A percentile compares a stretch with the other conserved stretches of the same genome.
Conservation (phyloP, 2,113 vertebrate species). For the Grantiella picta region DNA sequence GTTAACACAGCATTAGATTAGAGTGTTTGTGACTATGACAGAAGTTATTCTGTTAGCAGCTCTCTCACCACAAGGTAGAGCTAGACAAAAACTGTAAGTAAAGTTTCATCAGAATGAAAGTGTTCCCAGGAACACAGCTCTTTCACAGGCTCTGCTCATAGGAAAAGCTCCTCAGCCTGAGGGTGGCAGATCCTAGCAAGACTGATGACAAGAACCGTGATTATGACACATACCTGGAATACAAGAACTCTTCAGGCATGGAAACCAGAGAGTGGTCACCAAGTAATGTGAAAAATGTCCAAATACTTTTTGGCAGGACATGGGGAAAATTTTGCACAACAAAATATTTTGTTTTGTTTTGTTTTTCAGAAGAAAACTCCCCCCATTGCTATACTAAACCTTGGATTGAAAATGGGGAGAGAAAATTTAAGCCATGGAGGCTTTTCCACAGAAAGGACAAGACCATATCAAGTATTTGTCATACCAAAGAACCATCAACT, state of each 20-base stretch:
- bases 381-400: neutral
- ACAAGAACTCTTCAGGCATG: neutral
- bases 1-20: neutral
- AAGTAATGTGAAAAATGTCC: neutral
- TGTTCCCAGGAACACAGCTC: neutral
- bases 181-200: neutral
- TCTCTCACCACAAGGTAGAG: neutral
- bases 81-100: neutral
- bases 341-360: neutral
- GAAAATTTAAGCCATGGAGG: neutral
- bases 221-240: neutral
- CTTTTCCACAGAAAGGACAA: neutral
- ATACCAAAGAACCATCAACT: neutral
- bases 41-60: neutral
- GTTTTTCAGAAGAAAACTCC: neutral
- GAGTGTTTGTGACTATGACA: neutral
- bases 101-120: neutral
- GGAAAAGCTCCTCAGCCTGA: neutral
- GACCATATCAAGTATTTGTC: neutral
- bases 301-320: neutral
- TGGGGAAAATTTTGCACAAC: neutral
- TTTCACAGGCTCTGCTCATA: neutral
- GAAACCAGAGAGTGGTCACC: neutral
- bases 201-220: neutral
- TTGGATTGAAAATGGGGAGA: neutral